Evolutionary conservation across 2,113 vertebrate species (phyloP).

Genomic region (Catharus bicknelli): DNA sequence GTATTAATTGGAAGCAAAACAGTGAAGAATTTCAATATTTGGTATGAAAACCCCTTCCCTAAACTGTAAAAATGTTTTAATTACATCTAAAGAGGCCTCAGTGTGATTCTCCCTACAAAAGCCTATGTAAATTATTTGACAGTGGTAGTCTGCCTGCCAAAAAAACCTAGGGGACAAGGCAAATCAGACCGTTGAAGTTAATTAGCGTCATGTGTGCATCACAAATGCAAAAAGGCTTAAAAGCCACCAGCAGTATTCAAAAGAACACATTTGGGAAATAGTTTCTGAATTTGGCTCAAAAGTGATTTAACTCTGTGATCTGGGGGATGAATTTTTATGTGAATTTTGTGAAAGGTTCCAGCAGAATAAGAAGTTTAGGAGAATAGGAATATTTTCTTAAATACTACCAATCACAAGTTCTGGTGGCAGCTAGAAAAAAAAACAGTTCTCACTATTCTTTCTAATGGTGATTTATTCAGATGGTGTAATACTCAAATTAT

Average conservation of each 20-base stretch:
- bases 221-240: background rate
- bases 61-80: background rate
- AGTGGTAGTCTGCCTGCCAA: background rate
- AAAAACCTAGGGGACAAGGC: background rate
- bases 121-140: background rate
- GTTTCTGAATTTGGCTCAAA: background rate
- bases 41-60: background rate
- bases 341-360: background rate
- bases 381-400: background rate
- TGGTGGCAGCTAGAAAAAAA: background rate
- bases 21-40: background rate
- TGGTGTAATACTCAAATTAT: background rate
- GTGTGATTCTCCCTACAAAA: background rate
- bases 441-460: background rate
- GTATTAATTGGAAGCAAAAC: background rate
- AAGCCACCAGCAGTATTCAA: background rate
- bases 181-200: background rate
- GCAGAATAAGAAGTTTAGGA: background rate
- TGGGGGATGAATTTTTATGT: background rate
- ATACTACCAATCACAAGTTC: background rate
- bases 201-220: background rate
- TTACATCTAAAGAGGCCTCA: background rate
- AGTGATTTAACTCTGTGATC: background rate
- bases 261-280: background rate
- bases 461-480: background rate